Percentiles rank a stretch among this genome's conserved stretches.
These are phyloP conservation scores for Troilus luridus DNA, from an alignment of 2,888 invertebrate genomes.

Conservation along the genomic window DNA sequence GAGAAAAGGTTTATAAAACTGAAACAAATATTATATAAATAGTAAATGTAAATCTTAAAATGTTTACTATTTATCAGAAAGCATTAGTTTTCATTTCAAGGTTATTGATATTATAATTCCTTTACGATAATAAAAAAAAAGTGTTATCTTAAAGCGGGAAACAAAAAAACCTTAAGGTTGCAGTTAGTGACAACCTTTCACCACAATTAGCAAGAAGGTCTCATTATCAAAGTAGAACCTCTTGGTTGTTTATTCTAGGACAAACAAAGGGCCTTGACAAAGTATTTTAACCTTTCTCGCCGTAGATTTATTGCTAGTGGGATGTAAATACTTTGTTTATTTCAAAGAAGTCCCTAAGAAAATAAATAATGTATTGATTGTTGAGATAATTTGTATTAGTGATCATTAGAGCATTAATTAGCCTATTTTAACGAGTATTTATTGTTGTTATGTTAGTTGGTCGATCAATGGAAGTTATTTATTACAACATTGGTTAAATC, in stretches of 20 bases:
- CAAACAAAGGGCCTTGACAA: not conserved
- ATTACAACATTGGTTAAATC: too few species aligned
- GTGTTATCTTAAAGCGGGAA: too few species aligned
- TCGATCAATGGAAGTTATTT: not conserved
- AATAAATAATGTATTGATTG: not conserved
- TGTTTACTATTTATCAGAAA: too few species aligned
- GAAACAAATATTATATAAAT: too few species aligned
- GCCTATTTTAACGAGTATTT: not conserved
- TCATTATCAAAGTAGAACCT: not conserved
- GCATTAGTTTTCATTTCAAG: too few species aligned
- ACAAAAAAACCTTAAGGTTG: not conserved
- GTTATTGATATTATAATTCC: too few species aligned
- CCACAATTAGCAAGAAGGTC: not conserved
- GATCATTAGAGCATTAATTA: not conserved
- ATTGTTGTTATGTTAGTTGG: not conserved
- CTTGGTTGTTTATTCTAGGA: not conserved
- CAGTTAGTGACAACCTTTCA: not conserved
- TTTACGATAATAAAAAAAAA: too few species aligned
- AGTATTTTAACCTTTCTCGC: not conserved
- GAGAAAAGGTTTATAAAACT: too few species aligned
- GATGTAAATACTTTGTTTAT: not conserved
- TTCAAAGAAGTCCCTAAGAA: not conserved
- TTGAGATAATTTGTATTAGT: not conserved
- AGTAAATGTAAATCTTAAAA: too few species aligned
- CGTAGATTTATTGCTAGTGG: not conserved